Evolutionary conservation across 2,888 invertebrate genomes (phyloP).

Genomic region (Metellina segmentata): DNA sequence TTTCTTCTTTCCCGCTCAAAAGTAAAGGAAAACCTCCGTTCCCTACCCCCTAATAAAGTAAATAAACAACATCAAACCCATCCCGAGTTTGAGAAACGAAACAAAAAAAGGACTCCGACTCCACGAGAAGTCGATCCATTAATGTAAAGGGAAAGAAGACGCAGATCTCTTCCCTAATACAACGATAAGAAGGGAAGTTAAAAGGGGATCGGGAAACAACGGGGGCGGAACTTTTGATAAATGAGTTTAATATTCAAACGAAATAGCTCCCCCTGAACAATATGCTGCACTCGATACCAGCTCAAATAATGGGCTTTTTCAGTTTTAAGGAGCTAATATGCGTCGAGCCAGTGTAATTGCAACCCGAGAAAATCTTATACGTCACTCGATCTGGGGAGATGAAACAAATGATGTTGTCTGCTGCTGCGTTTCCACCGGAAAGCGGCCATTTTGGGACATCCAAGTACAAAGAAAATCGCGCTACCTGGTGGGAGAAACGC

Average conservation of each 20-base stretch:
- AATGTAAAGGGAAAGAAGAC: conserved; percentile 30
- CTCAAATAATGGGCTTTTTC: conserved; percentile 60
- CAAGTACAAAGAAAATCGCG: neutral
- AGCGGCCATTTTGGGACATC: conserved; percentile 13
- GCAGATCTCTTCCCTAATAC: conserved; percentile 50
- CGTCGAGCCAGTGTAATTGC: conserved; percentile 62
- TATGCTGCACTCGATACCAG: conserved; percentile 43
- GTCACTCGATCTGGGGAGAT: conserved; percentile 3
- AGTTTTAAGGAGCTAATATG: conserved; percentile 66
- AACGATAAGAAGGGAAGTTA: conserved; percentile 48
- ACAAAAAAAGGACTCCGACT: conserved; percentile 22
- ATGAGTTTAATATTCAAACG: conserved; percentile 67
- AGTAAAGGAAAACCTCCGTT: conserved; percentile 17
- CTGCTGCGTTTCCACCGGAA: neutral
- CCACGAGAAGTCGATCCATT: conserved; percentile 54
- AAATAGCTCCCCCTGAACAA: conserved; percentile 45
- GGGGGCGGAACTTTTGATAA: conserved; percentile 53
- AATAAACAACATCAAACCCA: conserved; percentile 38
- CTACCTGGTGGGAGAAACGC: conserved; percentile 24
- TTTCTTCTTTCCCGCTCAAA: conserved; percentile 17
- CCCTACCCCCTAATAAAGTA: conserved; percentile 10
- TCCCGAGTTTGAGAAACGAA: conserved; percentile 19
- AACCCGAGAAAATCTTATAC: conserved; percentile 32
- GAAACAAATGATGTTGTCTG: conserved; percentile 48
- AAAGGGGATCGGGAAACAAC: too few species aligned